Evolutionary conservation across 2,888 invertebrate species (phyloP).

Genomic region (Lasioglossum oenotherae): DNA sequence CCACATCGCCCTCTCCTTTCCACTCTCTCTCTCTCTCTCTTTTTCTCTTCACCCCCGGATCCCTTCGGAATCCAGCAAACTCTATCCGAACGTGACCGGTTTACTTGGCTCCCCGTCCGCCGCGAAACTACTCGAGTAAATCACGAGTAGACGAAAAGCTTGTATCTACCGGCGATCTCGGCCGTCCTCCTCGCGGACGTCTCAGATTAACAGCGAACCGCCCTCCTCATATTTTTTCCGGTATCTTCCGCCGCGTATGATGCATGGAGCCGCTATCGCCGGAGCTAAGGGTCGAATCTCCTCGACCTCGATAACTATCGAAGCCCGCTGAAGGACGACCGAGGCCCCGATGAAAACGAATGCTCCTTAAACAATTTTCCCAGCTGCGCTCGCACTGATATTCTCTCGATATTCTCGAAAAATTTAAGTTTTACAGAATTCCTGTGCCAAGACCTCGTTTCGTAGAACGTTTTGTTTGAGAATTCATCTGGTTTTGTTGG

Average conservation of each 20-base stretch:
- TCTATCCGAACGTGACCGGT: constrained; percentile 81
- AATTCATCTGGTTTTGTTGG: background rate
- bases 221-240: constrained; percentile 20
- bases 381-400: background rate
- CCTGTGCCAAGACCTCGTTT: background rate
- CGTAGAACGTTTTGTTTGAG: background rate
- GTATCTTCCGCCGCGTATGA: constrained; percentile 21
- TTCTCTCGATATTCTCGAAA: background rate
- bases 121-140: constrained; percentile 51
- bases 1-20: background rate
- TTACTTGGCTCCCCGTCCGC: constrained; percentile 70
- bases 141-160: constrained; percentile 55
- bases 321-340: background rate
- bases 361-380: background rate
- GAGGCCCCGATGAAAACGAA: background rate
- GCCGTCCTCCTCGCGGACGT: constrained; percentile 20
- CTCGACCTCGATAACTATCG: constrained; percentile 11
- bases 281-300: background rate
- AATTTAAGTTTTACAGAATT: background rate
- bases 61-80: constrained; percentile 67
- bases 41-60: constrained; percentile 36
- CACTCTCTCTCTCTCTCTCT: background rate
- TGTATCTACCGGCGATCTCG: constrained; percentile 21
- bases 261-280: constrained; percentile 15
- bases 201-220: constrained; percentile 21